These are phyloP conservation scores for Mobula hypostoma DNA, from an alignment of 2,113 vertebrate species.

Conservation along the genomic window DNA sequence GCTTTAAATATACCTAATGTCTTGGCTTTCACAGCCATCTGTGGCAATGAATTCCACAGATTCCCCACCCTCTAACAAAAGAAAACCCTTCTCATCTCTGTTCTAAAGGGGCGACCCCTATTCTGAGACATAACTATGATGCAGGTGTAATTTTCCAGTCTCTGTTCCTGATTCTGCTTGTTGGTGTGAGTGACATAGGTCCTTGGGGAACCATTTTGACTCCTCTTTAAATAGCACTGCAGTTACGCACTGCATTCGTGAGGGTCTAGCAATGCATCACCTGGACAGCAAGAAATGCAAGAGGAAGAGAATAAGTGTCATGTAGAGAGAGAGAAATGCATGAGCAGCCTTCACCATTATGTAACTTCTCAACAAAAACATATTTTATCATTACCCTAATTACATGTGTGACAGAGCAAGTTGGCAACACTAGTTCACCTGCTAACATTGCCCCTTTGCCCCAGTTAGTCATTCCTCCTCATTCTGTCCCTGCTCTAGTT, in stretches of 20 bases:
- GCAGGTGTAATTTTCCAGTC: no score
- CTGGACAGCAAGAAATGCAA: background rate
- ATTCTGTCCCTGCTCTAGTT: no score
- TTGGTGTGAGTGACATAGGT: background rate
- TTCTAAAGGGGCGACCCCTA: no score
- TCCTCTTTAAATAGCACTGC: background rate
- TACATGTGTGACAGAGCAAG: background rate
- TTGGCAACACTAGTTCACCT: no score
- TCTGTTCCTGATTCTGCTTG: background rate
- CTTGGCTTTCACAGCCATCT: no score
- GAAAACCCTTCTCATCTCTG: no score
- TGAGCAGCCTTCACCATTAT: background rate
- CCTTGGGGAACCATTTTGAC: background rate
- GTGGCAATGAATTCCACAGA: no score
- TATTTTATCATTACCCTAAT: background rate
- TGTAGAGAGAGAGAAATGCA: background rate
- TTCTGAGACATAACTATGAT: background rate
- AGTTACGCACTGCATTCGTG: background rate
- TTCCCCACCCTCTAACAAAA: no score
- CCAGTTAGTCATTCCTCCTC: no score
- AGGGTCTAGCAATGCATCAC: background rate
- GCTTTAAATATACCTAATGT: no score
- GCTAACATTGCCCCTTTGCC: no score
- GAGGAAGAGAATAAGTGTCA: background rate
- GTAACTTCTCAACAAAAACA: background rate